Evolutionary conservation across 2,797 vertebrate species (phyloP).

Genomic region (Limosa lapponica): DNA sequence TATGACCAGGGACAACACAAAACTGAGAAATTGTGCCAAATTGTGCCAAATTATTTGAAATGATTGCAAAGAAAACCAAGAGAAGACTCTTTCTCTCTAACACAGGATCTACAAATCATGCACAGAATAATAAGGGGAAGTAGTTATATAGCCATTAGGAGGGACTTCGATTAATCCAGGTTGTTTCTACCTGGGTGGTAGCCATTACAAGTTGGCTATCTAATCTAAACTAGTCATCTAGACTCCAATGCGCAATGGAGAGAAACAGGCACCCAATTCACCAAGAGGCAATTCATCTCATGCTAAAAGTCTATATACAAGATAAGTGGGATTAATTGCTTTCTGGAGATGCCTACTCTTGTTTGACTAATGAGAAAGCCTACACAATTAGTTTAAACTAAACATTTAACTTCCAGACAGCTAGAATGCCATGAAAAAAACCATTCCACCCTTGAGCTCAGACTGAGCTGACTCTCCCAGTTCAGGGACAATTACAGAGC

Average conservation of each 20-base stretch:
- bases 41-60: background rate
- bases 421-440: background rate
- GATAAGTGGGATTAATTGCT: constrained; percentile 1
- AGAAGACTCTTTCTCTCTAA: background rate
- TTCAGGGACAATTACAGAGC: background rate
- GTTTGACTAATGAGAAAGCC: background rate
- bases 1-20: background rate
- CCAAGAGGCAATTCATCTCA: background rate
- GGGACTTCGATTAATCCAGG: background rate
- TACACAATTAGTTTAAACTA: background rate
- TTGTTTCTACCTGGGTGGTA: constrained; percentile 29
- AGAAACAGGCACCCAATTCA: background rate
- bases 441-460: background rate
- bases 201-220: background rate
- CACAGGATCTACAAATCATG: background rate
- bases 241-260: background rate
- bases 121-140: background rate
- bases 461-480: background rate
- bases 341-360: background rate
- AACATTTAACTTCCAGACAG: background rate
- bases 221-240: constrained; percentile 48
- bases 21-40: background rate
- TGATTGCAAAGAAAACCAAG: background rate
- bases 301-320: background rate
- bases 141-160: background rate